phyloP scores from a whole-genome alignment of 2,797 vertebrate species.

The Fringilla coelebs region DNA sequence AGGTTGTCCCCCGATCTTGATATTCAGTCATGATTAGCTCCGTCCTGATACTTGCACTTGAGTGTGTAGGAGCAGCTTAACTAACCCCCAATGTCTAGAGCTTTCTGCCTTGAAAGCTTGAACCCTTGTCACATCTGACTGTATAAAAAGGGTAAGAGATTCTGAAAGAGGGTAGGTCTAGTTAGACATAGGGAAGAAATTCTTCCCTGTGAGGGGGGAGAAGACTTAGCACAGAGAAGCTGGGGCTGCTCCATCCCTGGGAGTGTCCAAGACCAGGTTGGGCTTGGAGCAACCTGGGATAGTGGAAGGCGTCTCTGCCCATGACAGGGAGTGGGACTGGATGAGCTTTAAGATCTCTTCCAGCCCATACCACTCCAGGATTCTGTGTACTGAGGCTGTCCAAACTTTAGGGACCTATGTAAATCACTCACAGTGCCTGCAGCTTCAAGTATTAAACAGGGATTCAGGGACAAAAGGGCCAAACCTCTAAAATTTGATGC shows the following conservation, averaged over 20 bases:
- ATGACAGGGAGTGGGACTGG: neutral
- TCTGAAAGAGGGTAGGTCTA: neutral
- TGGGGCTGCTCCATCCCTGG: neutral
- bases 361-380: neutral
- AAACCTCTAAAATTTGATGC: neutral
- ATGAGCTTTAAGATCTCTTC: neutral
- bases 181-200: neutral
- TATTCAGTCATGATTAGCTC: neutral
- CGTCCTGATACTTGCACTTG: neutral
- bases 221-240: neutral
- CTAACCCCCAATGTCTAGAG: neutral
- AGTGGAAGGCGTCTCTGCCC: neutral
- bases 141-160: neutral
- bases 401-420: neutral
- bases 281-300: neutral
- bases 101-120: neutral
- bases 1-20: neutral
- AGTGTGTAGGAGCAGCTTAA: neutral
- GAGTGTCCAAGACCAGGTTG: neutral
- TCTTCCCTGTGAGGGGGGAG: neutral
- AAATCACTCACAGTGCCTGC: neutral
- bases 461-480: neutral
- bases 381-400: neutral
- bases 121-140: accelerated
- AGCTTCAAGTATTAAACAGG: neutral